Percentiles rank a stretch among this genome's conserved stretches.
phyloP scores from a whole-genome alignment of 2,113 vertebrate species.

The Oenanthe melanoleuca region DNA sequence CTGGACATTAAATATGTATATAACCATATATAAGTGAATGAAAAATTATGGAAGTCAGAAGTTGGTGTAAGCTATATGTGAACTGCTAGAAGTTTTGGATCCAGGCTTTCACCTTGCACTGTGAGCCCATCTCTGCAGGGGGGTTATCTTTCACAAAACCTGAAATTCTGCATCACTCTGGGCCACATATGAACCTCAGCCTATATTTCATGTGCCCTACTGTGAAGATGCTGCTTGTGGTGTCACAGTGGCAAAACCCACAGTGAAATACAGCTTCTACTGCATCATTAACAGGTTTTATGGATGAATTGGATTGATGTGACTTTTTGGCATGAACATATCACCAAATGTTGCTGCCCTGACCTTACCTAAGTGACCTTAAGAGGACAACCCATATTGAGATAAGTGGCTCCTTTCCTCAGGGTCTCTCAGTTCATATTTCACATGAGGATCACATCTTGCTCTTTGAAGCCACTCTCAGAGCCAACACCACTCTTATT shows the following conservation, averaged over 20 bases:
- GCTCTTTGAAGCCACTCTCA: background rate
- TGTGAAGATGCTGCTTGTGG: background rate
- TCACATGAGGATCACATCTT: background rate
- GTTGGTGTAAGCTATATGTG: rapidly evolving
- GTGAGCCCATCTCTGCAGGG: background rate
- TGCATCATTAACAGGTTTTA: background rate
- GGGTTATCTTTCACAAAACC: background rate
- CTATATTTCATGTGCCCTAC: background rate
- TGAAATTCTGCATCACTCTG: background rate
- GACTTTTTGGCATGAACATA: background rate
- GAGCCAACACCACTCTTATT: background rate
- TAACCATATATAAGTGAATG: background rate
- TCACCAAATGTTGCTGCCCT: background rate
- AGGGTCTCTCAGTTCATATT: background rate
- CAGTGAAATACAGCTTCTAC: background rate
- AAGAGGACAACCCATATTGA: background rate
- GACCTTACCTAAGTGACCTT: background rate
- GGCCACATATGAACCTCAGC: background rate
- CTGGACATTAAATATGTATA: background rate
- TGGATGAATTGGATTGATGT: background rate
- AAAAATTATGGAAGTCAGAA: background rate
- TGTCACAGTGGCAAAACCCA: background rate
- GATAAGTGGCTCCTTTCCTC: background rate
- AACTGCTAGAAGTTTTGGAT: background rate
- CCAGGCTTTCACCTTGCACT: background rate